Conservation (phyloP, 1,140 invertebrate species). For the Scaptomyza graminum region DNA sequence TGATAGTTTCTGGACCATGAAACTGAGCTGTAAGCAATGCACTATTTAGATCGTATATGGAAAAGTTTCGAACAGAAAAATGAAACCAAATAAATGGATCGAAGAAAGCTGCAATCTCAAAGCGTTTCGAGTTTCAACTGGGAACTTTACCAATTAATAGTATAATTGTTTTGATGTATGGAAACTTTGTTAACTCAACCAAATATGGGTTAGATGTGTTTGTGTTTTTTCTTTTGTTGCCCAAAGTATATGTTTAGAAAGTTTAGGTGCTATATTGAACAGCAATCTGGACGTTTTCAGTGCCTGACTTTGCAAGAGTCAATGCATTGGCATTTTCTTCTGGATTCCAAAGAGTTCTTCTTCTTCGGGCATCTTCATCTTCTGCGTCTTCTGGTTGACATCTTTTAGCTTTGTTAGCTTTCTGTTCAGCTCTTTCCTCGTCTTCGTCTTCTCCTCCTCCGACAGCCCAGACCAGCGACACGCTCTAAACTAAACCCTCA, state of each 20-base stretch:
- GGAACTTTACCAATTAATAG: not conserved
- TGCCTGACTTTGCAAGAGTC: conserved; percentile 5
- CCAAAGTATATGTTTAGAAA: not conserved
- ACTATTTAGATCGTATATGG: not conserved
- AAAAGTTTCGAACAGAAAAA: not conserved
- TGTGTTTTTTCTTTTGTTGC: not conserved
- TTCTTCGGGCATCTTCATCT: not conserved
- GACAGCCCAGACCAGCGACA: conserved; percentile 36
- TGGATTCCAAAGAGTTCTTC: conserved; percentile 16
- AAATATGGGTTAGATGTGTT: not conserved
- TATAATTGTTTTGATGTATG: not conserved
- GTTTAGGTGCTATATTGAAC: not conserved
- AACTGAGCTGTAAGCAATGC: conserved; percentile 48
- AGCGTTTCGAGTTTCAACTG: not conserved
- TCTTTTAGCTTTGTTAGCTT: not conserved
- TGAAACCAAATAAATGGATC: not conserved
- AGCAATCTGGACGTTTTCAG: not conserved
- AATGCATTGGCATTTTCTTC: conserved; percentile 51
- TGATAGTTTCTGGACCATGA: conserved; percentile 15
- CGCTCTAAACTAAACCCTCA: conserved; percentile 1
- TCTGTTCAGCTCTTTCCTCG: not conserved
- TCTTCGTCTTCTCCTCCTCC: not conserved
- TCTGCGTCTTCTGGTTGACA: not conserved
- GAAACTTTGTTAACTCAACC: not conserved
- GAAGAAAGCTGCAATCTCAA: conserved; percentile 35